Percentiles rank a stretch among this genome's conserved stretches.
Evolutionary conservation across 2,113 vertebrate genomes (phyloP).

Genomic region (Irena cyanogastra): DNA sequence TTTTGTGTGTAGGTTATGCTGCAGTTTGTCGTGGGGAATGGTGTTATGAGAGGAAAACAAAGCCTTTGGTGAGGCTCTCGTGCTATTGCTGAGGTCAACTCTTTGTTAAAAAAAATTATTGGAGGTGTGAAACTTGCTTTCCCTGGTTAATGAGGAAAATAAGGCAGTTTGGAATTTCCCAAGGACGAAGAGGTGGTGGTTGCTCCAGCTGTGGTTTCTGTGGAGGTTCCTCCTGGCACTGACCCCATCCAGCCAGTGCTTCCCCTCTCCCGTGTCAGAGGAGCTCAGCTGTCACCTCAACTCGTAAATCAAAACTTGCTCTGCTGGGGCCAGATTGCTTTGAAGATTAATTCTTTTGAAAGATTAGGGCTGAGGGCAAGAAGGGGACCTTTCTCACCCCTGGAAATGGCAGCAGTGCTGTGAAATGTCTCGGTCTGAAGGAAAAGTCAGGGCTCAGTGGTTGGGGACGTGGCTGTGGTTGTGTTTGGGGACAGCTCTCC

Average conservation of each 20-base stretch:
- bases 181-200: neutral
- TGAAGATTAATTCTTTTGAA: slow-evolving; percentile 30
- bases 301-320: slow-evolving; percentile 6
- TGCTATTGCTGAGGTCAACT: neutral
- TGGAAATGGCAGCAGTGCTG: neutral
- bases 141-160: neutral
- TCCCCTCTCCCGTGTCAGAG: neutral
- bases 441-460: neutral
- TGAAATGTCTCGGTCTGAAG: neutral
- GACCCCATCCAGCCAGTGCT: neutral
- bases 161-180: neutral
- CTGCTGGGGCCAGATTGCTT: neutral
- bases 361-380: slow-evolving; percentile 12
- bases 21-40: rapidly evolving
- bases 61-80: neutral
- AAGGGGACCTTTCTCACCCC: slow-evolving; percentile 8
- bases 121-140: neutral
- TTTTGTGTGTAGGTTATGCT: rapidly evolving
- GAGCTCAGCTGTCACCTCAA: neutral
- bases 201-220: neutral
- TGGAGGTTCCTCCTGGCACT: neutral
- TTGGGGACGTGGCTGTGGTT: neutral
- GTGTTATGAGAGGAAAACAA: neutral
- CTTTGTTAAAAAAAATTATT: neutral
- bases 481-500: neutral